A percentile compares a stretch with the other conserved stretches of the same genome.
Evolutionary conservation across 2,888 invertebrate genomes (phyloP).

Genomic region (Tricholauxania praeusta): DNA sequence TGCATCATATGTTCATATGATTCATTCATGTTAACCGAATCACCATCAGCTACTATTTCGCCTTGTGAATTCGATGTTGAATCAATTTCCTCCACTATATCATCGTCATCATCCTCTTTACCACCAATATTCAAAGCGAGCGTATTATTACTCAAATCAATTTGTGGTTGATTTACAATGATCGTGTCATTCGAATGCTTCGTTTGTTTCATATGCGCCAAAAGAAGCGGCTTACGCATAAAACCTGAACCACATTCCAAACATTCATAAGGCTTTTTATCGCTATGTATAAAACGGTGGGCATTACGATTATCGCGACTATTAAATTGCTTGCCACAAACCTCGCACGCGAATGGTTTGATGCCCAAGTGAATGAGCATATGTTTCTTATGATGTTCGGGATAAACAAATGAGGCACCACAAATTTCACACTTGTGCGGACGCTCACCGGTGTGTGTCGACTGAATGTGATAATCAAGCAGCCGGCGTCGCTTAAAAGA

Average conservation of each 20-base stretch:
- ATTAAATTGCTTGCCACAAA: conserved; percentile 87
- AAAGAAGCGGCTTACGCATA: conserved; percentile 84
- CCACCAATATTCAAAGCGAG: neutral
- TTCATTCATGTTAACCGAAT: neutral
- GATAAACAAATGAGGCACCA: conserved; percentile 83
- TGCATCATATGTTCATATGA: conserved; percentile 32
- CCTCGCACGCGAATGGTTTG: conserved; percentile 81
- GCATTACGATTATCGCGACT: conserved; percentile 87
- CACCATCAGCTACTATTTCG: conserved; percentile 33
- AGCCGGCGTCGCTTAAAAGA: conserved; percentile 77
- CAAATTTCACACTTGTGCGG: conserved; percentile 81
- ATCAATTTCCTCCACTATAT: neutral
- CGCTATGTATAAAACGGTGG: conserved; percentile 86
- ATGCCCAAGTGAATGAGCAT: conserved; percentile 82
- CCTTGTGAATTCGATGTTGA: conserved; percentile 36
- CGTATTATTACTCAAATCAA: conserved; percentile 56
- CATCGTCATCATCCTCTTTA: conserved; percentile 28
- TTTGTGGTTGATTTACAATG: conserved; percentile 83
- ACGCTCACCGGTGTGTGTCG: conserved; percentile 83
- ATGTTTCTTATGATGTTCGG: conserved; percentile 83
- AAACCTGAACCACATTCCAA: conserved; percentile 84
- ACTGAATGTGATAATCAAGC: conserved; percentile 84
- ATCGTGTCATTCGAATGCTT: conserved; percentile 82
- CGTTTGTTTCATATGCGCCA: conserved; percentile 75
- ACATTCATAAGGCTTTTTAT: conserved; percentile 89